Evolutionary conservation across 1,140 invertebrate genomes (phyloP).

Genomic region (Platorchestia sp.): DNA sequence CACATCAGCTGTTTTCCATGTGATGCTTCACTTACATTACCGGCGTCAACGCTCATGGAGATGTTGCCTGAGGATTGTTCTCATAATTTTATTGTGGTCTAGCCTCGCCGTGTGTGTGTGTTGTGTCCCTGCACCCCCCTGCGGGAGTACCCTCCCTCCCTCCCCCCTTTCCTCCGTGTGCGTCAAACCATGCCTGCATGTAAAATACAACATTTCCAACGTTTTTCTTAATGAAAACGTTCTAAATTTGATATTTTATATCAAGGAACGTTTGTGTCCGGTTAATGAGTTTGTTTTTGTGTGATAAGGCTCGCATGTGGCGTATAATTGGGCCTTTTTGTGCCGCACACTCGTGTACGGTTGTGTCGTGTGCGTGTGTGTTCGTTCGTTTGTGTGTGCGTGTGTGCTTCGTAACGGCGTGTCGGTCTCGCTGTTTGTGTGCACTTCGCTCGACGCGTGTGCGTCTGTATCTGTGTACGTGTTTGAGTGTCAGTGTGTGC

Average conservation of each 20-base stretch:
- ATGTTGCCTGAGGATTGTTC: not conserved
- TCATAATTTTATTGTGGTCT: too few species aligned
- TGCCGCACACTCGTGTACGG: not conserved
- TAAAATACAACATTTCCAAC: not conserved
- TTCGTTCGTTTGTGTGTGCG: not conserved
- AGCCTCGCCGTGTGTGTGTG: not conserved
- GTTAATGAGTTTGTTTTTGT: not conserved
- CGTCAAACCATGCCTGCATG: not conserved
- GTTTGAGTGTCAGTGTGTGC: not conserved
- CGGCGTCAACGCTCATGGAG: not conserved
- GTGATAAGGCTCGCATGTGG: not conserved
- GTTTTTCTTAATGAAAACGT: not conserved
- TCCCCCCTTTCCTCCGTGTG: not conserved
- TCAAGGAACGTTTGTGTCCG: not conserved
- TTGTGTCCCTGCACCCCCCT: not conserved
- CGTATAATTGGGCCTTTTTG: not conserved
- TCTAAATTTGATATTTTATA: not conserved
- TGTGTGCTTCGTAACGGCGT: constrained; percentile 25
- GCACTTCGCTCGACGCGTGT: not conserved
- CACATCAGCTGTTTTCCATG: constrained; percentile 48
- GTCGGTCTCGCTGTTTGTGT: not conserved
- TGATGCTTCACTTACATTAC: not conserved
- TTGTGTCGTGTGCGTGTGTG: not conserved
- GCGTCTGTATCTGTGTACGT: not conserved
- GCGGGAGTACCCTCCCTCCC: not conserved